Percentiles rank a stretch among this genome's conserved stretches.
Conservation (phyloP, 2,888 invertebrate species). For the Melolontha melolontha region DNA sequence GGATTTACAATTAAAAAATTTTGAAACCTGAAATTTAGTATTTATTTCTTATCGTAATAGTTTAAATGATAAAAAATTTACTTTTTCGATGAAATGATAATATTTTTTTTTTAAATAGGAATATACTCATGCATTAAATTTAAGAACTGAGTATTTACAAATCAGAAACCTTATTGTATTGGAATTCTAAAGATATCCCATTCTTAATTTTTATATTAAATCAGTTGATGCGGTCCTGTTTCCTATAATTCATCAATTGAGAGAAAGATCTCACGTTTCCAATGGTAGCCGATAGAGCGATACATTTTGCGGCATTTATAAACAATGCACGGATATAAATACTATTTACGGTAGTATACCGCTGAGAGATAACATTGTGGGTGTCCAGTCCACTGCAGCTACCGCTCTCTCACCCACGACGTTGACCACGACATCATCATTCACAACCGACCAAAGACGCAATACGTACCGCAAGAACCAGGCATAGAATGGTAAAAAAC, state of each 20-base stretch:
- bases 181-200: too few relatives aligned
- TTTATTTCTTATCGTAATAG: too few relatives aligned
- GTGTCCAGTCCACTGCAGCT: slow-evolving; percentile 49
- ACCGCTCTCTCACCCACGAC: slow-evolving; percentile 49
- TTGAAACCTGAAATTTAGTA: too few relatives aligned
- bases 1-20: too few relatives aligned
- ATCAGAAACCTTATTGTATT: too few relatives aligned
- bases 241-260: slow-evolving; percentile 1
- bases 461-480: slow-evolving; percentile 9
- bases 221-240: background rate
- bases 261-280: slow-evolving; percentile 33
- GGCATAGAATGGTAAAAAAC: slow-evolving; percentile 25
- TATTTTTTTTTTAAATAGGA: too few relatives aligned
- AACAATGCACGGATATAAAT: slow-evolving; percentile 52
- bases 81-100: too few relatives aligned
- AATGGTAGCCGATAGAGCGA: slow-evolving; percentile 33
- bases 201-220: background rate
- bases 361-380: slow-evolving; percentile 51
- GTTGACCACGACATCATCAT: slow-evolving; percentile 51
- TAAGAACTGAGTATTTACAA: too few relatives aligned
- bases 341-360: slow-evolving; percentile 48
- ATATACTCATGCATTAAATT: too few relatives aligned
- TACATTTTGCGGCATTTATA: slow-evolving; percentile 46
- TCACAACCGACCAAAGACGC: slow-evolving; percentile 38
- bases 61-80: too few relatives aligned